Evolutionary conservation across 37 sponge, comb jelly and placozoan genomes (phyloP).

Genomic region (Ianthella basta): DNA sequence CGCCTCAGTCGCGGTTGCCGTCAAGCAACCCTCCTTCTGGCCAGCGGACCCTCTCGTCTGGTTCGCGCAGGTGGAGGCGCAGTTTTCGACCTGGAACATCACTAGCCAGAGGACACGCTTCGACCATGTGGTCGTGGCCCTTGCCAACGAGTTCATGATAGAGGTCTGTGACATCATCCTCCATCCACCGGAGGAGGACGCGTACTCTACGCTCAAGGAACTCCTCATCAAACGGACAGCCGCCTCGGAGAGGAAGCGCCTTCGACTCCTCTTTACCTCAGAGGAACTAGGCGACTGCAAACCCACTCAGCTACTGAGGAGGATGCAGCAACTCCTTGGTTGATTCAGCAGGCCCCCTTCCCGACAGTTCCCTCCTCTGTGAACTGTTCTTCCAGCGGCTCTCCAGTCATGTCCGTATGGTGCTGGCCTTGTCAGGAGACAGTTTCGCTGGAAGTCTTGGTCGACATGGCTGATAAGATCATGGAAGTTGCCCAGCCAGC

Average conservation of each 20-base stretch:
- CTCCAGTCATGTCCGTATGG: slow-evolving; percentile 66
- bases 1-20: too few relatives aligned
- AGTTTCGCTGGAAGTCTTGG: slow-evolving; percentile 33
- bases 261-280: slow-evolving; percentile 9
- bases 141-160: neutral
- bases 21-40: too few relatives aligned
- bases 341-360: slow-evolving; percentile 7
- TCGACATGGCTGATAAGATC: slow-evolving; percentile 65
- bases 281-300: slow-evolving; percentile 63
- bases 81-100: too few relatives aligned
- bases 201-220: slow-evolving; percentile 53
- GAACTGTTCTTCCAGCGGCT: slow-evolving; percentile 67
- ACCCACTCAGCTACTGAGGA: slow-evolving; percentile 57
- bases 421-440: slow-evolving; percentile 49
- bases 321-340: slow-evolving; percentile 71
- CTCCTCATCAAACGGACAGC: slow-evolving; percentile 47
- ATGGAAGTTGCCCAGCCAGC: slow-evolving; percentile 55
- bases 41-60: too few relatives aligned
- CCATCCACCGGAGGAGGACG: neutral
- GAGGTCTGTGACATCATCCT: neutral
- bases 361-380: slow-evolving; percentile 32
- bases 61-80: too few relatives aligned
- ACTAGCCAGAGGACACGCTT: too few relatives aligned
- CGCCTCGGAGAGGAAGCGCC: slow-evolving; percentile 18
- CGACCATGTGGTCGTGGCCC: too few relatives aligned